A percentile compares a stretch with the other conserved stretches of the same genome.
These are phyloP conservation scores for Gari tellinella DNA, from an alignment of 2,888 invertebrate genomes.

Conservation along the genomic window DNA sequence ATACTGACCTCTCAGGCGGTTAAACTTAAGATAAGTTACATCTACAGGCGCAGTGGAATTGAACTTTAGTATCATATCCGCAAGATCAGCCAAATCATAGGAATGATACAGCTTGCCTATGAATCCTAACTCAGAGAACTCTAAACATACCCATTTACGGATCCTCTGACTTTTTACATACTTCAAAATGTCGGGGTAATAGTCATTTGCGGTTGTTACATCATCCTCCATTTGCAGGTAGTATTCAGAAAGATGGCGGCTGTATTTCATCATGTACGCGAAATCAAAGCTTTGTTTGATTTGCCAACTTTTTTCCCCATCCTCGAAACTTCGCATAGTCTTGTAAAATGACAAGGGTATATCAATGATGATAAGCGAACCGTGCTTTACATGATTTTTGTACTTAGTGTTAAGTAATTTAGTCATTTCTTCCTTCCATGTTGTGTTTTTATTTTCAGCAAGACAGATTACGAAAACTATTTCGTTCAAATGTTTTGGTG, in stretches of 20 bases:
- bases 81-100: conserved; percentile 59
- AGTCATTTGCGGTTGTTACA: conserved; percentile 78
- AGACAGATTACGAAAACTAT: conserved; percentile 83
- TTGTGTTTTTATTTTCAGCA: conserved; percentile 81
- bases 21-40: conserved; percentile 68
- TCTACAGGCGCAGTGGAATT: conserved; percentile 73
- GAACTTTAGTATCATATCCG: conserved; percentile 81
- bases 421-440: conserved; percentile 63
- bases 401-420: conserved; percentile 60
- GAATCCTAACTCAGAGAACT: conserved; percentile 75
- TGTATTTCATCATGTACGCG: conserved; percentile 82
- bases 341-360: conserved; percentile 71
- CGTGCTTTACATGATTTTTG: conserved; percentile 42
- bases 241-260: conserved; percentile 79
- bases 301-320: conserved; percentile 81
- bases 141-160: conserved; percentile 69
- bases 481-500: conserved; percentile 74
- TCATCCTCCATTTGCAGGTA: conserved; percentile 85
- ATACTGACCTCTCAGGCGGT: conserved; percentile 63
- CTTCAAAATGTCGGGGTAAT: conserved; percentile 79
- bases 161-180: conserved; percentile 76
- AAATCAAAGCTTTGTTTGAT: conserved; percentile 85
- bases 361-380: conserved; percentile 82
- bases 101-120: conserved; percentile 73
- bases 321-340: conserved; percentile 65